These are phyloP conservation scores for Pocillopora verrucosa DNA, from an alignment of 64 coral and sea anemone species.

Conservation along the genomic window DNA sequence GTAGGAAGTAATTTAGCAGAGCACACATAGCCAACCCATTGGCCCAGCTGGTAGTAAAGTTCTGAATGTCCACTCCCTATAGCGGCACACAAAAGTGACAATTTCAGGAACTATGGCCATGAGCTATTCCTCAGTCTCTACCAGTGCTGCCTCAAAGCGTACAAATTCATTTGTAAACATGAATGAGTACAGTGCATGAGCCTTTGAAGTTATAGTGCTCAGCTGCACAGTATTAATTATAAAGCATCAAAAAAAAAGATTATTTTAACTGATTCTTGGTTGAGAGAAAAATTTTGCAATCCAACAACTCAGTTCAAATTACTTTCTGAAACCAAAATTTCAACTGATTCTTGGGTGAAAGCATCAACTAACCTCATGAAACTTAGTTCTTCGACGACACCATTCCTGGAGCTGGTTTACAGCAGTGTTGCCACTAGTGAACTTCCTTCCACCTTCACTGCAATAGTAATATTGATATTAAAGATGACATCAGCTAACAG, in stretches of 20 bases:
- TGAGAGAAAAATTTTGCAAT: neutral
- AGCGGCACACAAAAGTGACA: neutral
- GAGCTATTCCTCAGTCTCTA: too few relatives aligned
- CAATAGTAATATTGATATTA: neutral
- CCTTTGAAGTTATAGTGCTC: too few relatives aligned
- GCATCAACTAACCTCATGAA: conserved; percentile 53
- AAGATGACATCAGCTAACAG: neutral
- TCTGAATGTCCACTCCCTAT: conserved; percentile 91
- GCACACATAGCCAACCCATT: conserved; percentile 93
- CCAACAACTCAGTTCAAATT: neutral
- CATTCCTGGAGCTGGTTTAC: conserved; percentile 67
- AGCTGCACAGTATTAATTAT: too few relatives aligned
- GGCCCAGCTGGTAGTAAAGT: conserved; percentile 91
- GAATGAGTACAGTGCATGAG: too few relatives aligned
- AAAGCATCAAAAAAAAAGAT: too few relatives aligned
- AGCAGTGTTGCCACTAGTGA: conserved; percentile 49
- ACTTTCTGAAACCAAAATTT: neutral
- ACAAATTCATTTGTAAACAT: too few relatives aligned
- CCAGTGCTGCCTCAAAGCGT: too few relatives aligned
- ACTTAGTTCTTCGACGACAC: conserved; percentile 65
- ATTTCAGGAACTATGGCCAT: too few relatives aligned
- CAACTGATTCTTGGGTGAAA: neutral
- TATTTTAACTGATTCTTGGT: too few relatives aligned
- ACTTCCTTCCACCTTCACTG: conserved; percentile 27
- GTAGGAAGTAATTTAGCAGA: conserved; percentile 83